Base-by-base conservation (phyloP, 2,888 invertebrate species). In the Plemyria rubiginata region DNA sequence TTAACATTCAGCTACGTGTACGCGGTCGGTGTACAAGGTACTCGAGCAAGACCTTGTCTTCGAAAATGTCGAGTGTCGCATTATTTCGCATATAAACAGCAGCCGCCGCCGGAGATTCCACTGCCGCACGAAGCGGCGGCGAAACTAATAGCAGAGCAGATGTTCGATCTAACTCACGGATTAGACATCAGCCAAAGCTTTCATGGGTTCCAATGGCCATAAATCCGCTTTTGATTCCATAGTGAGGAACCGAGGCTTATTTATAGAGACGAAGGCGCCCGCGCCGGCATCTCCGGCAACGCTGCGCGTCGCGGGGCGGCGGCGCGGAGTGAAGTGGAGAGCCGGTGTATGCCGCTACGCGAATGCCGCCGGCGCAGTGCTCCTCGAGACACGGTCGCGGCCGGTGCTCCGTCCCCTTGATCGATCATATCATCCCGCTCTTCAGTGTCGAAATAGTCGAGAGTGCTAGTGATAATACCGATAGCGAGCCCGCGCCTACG, bases 201-300 rank as follows among this genome's bases (percentile, higher is more conserved):
- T 85, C 81, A 80, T 80, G 88, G 82, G 92, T 90, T 92, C n/a
- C 91, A 91, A 84, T 78, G 90, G 81, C 87, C 92, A 91, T 90
- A 90, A 87, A 87, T 88, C 86, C 85, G 85, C 83, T 87, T 84
- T 78, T 82, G 86, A 86, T 86, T 85, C 81, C 80, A 81, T 85
- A 79, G 72, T 76, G 80, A 88, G 90, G 92, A 90, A 90, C 86
- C 86, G 77, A 80, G 77, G 81, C 81, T 85, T 91, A 92, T 92
- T 92, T 86, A 88, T 91, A 90, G 88, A 84, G 83, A 75, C 75
- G 74, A 79, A 72, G 53, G 76, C 83, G 83, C 72, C 65, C 62
- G 62, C 68, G 73, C 67, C 68, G 40, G 68, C 76, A 74, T 73
- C 69, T 65, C 60, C 67, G 66, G n/a, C n/a, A n/a, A n/a, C n/a